Base-by-base conservation (phyloP, 30 jellyfish, hydroid and myxozoan species). In the Mastigias papua region DNA sequence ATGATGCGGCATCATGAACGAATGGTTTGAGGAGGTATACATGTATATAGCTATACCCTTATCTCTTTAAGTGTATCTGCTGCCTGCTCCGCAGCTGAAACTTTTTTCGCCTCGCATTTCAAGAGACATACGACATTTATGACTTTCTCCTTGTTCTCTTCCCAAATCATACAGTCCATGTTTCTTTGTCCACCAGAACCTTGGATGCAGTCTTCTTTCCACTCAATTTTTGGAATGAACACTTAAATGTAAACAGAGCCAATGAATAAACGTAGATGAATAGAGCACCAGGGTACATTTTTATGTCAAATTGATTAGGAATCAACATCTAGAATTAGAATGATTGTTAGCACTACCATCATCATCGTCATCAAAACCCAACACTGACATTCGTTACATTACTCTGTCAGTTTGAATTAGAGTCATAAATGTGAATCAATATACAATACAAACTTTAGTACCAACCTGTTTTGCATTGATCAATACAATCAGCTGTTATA, bases 401-500 rank as follows among this genome's bases (percentile, higher is more conserved):
- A n/a, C n/a, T 42, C 54, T 42, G 13, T 42, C 54, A 42, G 7
- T 8, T 42, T 42, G 13, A 42, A 42, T 42, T 15, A 42, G 13
- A 42, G 42, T 25, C 68, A 29, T 34, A 34, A 42, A 42, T 42
- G 7, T 4, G 54, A 4, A 42, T 42, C 13, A 42, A 42, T 42
- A n/a, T n/a, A n/a, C n/a, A n/a, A n/a, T 15, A 42, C 54, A 42
- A 42, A 42, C 0, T 8, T 15, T 42, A 54, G 2, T 49, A 42
- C 54, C 0, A 4, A 42, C 89, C 90, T 32, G 90, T 80, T 25
- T 67, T 80, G 82, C 90, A 80, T 35, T 62, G 68, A 27, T 80
- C 82, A 1, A 80, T 80, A 35, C 90, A 80, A 64, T 80, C 78
- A 13, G 82, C 48, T 31, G 90, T 57, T 37, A 80, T 80, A 62